These are phyloP conservation scores for Aythya baeri DNA, from an alignment of 2,113 vertebrate species.

Conservation along the genomic window DNA sequence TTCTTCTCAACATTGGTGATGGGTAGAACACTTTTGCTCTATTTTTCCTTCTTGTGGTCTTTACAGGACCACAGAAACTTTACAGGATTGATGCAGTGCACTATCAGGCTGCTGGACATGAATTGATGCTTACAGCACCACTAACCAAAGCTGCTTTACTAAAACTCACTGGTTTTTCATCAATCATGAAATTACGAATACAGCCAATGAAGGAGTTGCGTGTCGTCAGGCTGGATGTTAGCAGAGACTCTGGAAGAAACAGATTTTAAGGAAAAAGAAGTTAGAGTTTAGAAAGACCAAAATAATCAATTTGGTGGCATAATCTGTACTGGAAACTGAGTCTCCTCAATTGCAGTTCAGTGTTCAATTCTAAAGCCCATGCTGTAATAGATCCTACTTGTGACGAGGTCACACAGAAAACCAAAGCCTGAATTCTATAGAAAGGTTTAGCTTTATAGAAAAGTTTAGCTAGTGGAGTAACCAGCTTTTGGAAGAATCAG, in stretches of 20 bases:
- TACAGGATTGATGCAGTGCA: neutral
- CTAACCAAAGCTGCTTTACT: constrained; percentile 88
- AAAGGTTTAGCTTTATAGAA: neutral
- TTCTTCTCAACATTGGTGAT: neutral
- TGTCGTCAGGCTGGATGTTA: constrained; percentile 79
- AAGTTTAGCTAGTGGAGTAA: neutral
- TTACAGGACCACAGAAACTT: neutral
- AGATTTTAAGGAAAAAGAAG: neutral
- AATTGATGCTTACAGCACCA: constrained; percentile 88
- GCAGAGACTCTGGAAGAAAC: constrained; percentile 79
- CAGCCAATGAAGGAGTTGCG: constrained; percentile 88
- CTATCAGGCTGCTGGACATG: constrained; percentile 86
- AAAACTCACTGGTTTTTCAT: constrained; percentile 85
- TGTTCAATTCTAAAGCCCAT: neutral
- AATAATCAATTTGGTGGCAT: neutral
- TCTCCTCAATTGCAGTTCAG: neutral
- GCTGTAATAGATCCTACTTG: neutral
- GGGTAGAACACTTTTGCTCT: neutral
- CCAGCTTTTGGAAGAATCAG: neutral
- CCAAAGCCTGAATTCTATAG: neutral
- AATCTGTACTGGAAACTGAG: neutral
- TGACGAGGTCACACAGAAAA: neutral
- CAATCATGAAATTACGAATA: constrained; percentile 88
- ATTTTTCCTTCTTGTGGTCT: constrained; percentile 15
- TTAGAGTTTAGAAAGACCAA: neutral